These are phyloP conservation scores for Bruchidius siliquastri DNA, from an alignment of 2,888 invertebrate genomes.

Conservation along the genomic window DNA sequence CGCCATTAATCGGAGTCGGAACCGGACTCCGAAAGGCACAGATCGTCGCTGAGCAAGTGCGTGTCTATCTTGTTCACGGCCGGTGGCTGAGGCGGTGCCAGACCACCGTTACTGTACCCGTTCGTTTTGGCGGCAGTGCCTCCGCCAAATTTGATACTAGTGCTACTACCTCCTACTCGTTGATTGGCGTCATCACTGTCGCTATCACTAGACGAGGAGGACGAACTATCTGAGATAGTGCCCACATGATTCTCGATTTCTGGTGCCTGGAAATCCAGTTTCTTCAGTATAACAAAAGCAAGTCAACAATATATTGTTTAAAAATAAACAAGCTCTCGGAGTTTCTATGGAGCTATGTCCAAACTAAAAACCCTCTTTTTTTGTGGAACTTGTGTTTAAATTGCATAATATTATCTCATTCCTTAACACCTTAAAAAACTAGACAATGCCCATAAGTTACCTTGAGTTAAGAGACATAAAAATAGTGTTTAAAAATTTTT, in stretches of 20 bases:
- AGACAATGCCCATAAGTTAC: no score
- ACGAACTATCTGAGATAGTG: slow-evolving; percentile 43
- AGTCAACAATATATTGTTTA: no score
- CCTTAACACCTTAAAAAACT: no score
- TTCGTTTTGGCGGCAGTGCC: slow-evolving; percentile 31
- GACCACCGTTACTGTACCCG: slow-evolving; percentile 46
- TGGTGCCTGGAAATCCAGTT: not conserved
- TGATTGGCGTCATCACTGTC: slow-evolving; percentile 43
- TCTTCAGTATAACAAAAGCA: no score
- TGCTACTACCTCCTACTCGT: slow-evolving; percentile 3
- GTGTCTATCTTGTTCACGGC: slow-evolving; percentile 37
- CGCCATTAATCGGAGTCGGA: slow-evolving; percentile 44
- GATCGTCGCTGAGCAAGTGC: slow-evolving; percentile 74
- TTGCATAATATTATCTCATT: no score
- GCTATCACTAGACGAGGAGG: slow-evolving; percentile 40
- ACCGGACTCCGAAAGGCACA: slow-evolving; percentile 82
- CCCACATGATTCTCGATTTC: slow-evolving; percentile 35
- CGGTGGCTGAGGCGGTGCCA: slow-evolving; percentile 40
- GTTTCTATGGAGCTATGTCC: no score
- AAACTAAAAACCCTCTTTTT: no score
- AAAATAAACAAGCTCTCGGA: no score
- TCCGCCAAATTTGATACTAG: not conserved
- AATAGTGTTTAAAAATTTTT: no score
- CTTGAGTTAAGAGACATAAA: no score
- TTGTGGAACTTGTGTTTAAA: no score